Evolutionary conservation across 2,113 vertebrate species (phyloP).

Genomic region (Stictonetta naevosa): DNA sequence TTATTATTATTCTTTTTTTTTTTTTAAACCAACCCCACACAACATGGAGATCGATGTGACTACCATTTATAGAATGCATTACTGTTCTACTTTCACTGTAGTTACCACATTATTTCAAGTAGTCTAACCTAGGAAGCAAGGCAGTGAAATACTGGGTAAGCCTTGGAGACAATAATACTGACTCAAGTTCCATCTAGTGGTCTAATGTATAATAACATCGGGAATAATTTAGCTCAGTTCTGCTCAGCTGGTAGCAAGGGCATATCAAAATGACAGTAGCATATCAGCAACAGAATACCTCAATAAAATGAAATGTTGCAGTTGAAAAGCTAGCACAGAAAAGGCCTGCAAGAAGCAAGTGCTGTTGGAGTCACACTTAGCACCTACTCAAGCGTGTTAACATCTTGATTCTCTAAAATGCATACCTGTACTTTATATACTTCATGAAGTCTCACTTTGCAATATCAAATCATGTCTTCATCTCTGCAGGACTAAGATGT

Average conservation of each 20-base stretch:
- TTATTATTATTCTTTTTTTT: neutral
- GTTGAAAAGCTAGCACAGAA: neutral
- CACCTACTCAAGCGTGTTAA: neutral
- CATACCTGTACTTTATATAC: neutral
- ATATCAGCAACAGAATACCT: neutral
- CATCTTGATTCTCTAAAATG: neutral
- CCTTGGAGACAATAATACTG: neutral
- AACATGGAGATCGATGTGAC: conserved; percentile 30
- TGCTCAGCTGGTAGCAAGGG: fast-evolving
- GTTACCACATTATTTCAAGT: conserved; percentile 5
- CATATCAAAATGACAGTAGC: neutral
- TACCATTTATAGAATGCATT: conserved; percentile 32
- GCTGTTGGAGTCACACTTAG: neutral
- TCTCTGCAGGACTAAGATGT: neutral
- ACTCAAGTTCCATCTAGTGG: conserved; percentile 60
- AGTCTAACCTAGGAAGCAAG: neutral
- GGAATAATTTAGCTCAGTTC: neutral
- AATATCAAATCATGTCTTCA: neutral
- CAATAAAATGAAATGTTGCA: neutral
- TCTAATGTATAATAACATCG: neutral
- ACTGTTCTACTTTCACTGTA: conserved; percentile 29
- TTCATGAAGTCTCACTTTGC: neutral
- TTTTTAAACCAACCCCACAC: neutral
- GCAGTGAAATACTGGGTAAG: neutral
- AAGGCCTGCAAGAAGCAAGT: neutral